These are phyloP conservation scores for Nephrotoma flavescens DNA, from an alignment of 2,888 invertebrate genomes.

Conservation along the genomic window DNA sequence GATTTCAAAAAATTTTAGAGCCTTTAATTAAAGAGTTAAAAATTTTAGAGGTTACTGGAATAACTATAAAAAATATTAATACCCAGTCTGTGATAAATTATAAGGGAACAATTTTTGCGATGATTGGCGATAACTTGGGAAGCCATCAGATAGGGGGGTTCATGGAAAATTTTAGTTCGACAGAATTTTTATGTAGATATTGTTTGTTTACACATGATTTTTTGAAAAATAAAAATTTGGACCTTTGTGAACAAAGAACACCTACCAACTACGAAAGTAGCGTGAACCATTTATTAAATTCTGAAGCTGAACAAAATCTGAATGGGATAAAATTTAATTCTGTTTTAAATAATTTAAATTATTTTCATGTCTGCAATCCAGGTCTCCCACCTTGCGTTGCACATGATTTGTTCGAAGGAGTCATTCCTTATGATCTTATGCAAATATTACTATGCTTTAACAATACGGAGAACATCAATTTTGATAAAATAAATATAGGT, in stretches of 20 bases:
- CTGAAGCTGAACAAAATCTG: neutral
- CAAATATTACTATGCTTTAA: constrained; percentile 14
- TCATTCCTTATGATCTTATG: constrained; percentile 14
- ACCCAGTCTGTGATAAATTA: neutral
- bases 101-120: neutral
- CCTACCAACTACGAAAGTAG: neutral
- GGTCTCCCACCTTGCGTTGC: too few species aligned
- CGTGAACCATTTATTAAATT: neutral
- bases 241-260: neutral
- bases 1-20: neutral
- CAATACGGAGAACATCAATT: neutral
- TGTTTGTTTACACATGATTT: neutral
- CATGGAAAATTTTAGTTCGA: neutral
- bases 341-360: constrained; percentile 15
- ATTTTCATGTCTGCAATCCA: constrained; percentile 17
- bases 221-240: neutral
- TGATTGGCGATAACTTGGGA: neutral
- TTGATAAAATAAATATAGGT: constrained; percentile 1
- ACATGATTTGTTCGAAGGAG: neutral
- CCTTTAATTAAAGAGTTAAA: neutral
- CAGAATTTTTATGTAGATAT: neutral
- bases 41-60: neutral
- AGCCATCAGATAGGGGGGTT: neutral
- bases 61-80: neutral
- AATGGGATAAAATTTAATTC: constrained; percentile 18